Conservation (phyloP, 1,140 invertebrate genomes). For the Uloborus diversus region DNA sequence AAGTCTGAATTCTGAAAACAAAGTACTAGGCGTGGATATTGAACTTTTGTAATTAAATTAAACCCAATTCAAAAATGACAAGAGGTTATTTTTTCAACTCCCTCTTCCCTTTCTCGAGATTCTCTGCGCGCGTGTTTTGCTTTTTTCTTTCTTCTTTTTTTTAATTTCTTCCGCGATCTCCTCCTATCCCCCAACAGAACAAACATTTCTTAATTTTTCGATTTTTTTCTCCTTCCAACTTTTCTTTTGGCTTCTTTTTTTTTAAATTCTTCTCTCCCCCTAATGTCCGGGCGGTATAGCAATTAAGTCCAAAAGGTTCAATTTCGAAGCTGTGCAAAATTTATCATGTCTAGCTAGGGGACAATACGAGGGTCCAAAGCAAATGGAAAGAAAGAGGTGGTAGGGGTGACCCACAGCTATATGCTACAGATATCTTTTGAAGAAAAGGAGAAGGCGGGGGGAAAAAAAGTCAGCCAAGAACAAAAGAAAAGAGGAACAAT, state of each 20-base stretch:
- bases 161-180: slow-evolving; percentile 26
- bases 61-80: slow-evolving; percentile 55
- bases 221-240: slow-evolving; percentile 20
- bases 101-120: not conserved
- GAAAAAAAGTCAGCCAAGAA: slow-evolving; percentile 20
- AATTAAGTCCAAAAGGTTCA: slow-evolving; percentile 56
- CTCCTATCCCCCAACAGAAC: slow-evolving; percentile 21
- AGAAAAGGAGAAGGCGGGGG: not conserved
- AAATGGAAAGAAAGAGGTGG: slow-evolving; percentile 9
- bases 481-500: slow-evolving; percentile 47
- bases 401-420: not conserved
- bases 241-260: slow-evolving; percentile 8
- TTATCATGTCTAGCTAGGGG: slow-evolving; percentile 49
- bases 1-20: slow-evolving; percentile 32
- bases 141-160: slow-evolving; percentile 29
- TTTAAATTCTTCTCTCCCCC: not conserved
- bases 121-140: slow-evolving; percentile 17
- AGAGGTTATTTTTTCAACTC: slow-evolving; percentile 20
- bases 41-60: slow-evolving; percentile 57
- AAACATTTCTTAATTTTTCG: slow-evolving; percentile 55
- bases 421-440: not conserved
- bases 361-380: slow-evolving; percentile 38
- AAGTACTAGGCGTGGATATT: slow-evolving; percentile 43
- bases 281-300: slow-evolving; percentile 40
- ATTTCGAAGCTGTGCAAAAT: slow-evolving; percentile 55